Evolutionary conservation across 2,797 vertebrate genomes (phyloP).

Genomic region (Spheniscus humboldti): DNA sequence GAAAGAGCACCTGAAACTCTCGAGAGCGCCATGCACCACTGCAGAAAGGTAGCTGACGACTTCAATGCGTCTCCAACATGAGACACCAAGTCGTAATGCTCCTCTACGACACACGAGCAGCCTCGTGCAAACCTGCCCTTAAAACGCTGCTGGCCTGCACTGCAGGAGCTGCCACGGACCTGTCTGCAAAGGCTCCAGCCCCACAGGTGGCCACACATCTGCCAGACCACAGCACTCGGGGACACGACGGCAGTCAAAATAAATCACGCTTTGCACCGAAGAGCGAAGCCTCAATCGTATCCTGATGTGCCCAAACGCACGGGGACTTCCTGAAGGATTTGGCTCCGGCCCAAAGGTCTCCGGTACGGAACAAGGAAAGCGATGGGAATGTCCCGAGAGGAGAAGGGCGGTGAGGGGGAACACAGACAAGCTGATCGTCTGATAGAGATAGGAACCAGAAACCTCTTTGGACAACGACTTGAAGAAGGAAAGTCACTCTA

Average conservation of each 20-base stretch:
- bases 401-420: not conserved
- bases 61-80: accelerated
- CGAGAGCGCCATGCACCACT: accelerated
- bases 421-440: accelerated
- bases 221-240: not conserved
- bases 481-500: not conserved
- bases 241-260: accelerated
- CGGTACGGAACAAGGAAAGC: not conserved
- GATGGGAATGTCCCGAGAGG: not conserved
- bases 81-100: accelerated
- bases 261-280: not conserved
- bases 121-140: not conserved
- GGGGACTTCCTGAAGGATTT: not conserved
- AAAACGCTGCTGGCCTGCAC: no score
- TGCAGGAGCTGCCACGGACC: not conserved
- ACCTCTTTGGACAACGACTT: not conserved
- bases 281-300: accelerated
- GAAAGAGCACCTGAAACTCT: not conserved
- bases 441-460: not conserved
- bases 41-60: not conserved
- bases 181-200: not conserved
- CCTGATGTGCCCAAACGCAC: not conserved
- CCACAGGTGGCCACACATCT: not conserved
- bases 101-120: no score
- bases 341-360: accelerated